These are phyloP conservation scores for Varanus salvator DNA, from an alignment of 2,113 vertebrate genomes.

Conservation along the genomic window DNA sequence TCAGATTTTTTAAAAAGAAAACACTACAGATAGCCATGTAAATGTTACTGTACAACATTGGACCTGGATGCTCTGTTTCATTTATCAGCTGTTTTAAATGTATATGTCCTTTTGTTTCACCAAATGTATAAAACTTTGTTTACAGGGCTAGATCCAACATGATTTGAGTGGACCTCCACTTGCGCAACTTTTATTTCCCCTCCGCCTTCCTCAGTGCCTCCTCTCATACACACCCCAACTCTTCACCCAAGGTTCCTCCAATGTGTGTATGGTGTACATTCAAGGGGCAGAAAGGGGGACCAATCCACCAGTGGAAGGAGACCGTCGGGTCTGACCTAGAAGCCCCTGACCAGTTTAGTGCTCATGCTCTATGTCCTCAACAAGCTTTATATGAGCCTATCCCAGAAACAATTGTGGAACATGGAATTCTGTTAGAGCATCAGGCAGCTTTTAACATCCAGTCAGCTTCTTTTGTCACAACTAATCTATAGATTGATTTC, in stretches of 20 bases:
- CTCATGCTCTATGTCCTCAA: background rate
- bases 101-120: background rate
- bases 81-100: background rate
- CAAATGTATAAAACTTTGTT: background rate
- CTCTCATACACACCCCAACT: too few relatives aligned
- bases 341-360: background rate
- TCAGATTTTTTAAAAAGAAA: conserved; percentile 10
- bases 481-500: background rate
- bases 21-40: conserved; percentile 13
- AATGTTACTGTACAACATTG: background rate
- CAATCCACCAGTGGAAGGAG: too few relatives aligned
- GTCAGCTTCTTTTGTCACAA: background rate
- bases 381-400: background rate
- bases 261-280: too few relatives aligned
- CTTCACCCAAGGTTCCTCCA: too few relatives aligned
- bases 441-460: background rate
- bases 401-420: background rate
- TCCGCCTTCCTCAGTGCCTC: too few relatives aligned
- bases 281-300: too few relatives aligned
- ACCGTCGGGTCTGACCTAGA: too few relatives aligned
- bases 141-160: too few relatives aligned
- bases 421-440: background rate
- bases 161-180: too few relatives aligned
- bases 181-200: too few relatives aligned
- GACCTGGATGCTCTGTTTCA: background rate